phyloP scores from a whole-genome alignment of 2,888 invertebrate genomes.

The Apantesis nais region DNA sequence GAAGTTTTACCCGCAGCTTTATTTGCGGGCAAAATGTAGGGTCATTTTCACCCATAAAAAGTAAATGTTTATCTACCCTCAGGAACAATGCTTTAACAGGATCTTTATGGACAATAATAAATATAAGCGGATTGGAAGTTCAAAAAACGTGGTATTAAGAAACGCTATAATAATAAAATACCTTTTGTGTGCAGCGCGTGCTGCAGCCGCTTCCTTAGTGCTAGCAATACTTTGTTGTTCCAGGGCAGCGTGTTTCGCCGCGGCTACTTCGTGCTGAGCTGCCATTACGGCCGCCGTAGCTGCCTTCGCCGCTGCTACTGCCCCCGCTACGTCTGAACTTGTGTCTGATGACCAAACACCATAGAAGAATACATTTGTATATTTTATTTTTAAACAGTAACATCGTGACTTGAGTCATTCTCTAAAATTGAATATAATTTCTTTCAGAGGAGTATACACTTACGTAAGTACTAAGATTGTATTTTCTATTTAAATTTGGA shows the following conservation, averaged over 20 bases:
- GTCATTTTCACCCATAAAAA: too few relatives aligned
- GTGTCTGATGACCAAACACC: constrained; percentile 67
- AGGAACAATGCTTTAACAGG: too few relatives aligned
- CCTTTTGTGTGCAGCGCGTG: constrained; percentile 86
- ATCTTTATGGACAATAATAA: too few relatives aligned
- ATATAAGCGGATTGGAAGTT: too few relatives aligned
- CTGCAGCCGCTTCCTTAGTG: constrained; percentile 90
- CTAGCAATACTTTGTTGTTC: constrained; percentile 90
- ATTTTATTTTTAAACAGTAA: background rate
- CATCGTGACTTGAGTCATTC: background rate
- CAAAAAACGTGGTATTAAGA: too few relatives aligned
- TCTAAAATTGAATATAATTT: background rate
- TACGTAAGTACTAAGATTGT: background rate
- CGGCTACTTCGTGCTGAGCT: constrained; percentile 90
- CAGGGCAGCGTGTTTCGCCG: constrained; percentile 89
- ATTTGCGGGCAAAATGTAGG: too few relatives aligned
- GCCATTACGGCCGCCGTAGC: constrained; percentile 89
- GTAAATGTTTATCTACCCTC: too few relatives aligned
- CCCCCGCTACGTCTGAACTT: constrained; percentile 89
- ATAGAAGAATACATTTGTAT: background rate
- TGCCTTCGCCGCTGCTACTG: constrained; percentile 90
- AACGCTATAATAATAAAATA: constrained; percentile 30
- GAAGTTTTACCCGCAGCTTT: too few relatives aligned
- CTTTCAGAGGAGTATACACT: background rate
- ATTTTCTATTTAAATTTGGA: background rate